These are phyloP conservation scores for Drosophila dives DNA, from an alignment of 2,888 invertebrate species.

Conservation along the genomic window DNA sequence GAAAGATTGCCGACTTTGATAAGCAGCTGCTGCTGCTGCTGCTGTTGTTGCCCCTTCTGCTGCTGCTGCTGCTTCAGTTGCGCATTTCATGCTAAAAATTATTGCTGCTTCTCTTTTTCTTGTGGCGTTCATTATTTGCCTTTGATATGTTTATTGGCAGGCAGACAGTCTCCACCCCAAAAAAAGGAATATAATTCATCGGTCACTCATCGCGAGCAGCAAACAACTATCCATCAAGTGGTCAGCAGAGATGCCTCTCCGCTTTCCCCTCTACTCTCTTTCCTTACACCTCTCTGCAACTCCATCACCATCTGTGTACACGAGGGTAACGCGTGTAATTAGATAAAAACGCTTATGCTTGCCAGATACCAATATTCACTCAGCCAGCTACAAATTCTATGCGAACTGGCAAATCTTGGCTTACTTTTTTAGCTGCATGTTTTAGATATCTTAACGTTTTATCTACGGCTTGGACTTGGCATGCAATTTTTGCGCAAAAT, in stretches of 20 bases:
- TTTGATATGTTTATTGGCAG: slow-evolving; percentile 72
- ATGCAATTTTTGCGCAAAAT: not conserved
- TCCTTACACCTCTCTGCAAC: not conserved
- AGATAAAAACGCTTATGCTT: slow-evolving; percentile 77
- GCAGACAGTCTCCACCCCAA: not conserved
- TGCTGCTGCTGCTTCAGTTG: slow-evolving; percentile 44
- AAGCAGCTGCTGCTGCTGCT: slow-evolving; percentile 63
- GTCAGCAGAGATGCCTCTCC: too few species aligned
- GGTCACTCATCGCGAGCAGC: slow-evolving; percentile 23
- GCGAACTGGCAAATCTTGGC: slow-evolving; percentile 15
- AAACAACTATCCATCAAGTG: slow-evolving; percentile 23
- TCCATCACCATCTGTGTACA: slow-evolving; percentile 27
- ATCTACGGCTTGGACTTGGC: slow-evolving; percentile 17
- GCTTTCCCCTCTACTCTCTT: not conserved
- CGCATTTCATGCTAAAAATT: slow-evolving; percentile 24
- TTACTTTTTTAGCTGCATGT: slow-evolving; percentile 31
- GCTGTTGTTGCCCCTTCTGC: not conserved
- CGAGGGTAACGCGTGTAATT: slow-evolving; percentile 76
- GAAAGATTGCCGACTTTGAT: slow-evolving; percentile 85
- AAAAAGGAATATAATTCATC: slow-evolving; percentile 2
- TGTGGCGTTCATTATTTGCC: slow-evolving; percentile 56
- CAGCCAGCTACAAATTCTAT: slow-evolving; percentile 24
- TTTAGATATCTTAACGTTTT: slow-evolving; percentile 39
- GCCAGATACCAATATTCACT: slow-evolving; percentile 45
- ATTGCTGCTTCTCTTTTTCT: slow-evolving; percentile 9